Percentiles rank a stretch among this genome's conserved stretches.
phyloP scores from a whole-genome alignment of 2,797 vertebrate species.

The Gila robusta region DNA sequence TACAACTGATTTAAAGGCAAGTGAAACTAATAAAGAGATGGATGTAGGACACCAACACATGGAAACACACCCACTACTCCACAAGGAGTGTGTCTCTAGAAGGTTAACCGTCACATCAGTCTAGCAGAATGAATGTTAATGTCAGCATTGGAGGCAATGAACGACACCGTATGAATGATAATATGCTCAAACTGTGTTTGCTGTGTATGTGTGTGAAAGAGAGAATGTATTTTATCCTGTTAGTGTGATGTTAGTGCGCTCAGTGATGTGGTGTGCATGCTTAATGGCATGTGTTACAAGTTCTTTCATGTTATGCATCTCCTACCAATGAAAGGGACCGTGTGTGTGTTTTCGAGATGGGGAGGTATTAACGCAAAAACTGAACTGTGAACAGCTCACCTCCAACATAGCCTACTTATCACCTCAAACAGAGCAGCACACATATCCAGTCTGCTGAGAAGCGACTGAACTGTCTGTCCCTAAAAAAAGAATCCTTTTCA shows the following conservation, averaged over 20 bases:
- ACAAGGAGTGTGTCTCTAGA: constrained; percentile 28
- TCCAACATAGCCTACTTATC: constrained; percentile 24
- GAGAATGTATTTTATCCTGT: constrained; percentile 40
- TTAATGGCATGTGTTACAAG: constrained; percentile 48
- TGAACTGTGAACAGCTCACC: constrained; percentile 21
- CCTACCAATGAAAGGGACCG: neutral
- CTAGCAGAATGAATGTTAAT: constrained; percentile 53
- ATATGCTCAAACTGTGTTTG: constrained; percentile 24
- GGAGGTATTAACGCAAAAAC: constrained; percentile 21
- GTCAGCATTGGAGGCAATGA: constrained; percentile 52
- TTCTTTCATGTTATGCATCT: constrained; percentile 44
- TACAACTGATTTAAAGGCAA: constrained; percentile 32
- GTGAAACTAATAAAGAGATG: constrained; percentile 35
- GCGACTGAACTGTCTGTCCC: constrained; percentile 27
- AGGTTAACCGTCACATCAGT: constrained; percentile 53
- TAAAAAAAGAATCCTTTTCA: neutral
- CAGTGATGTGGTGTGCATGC: constrained; percentile 47
- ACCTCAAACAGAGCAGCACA: constrained; percentile 20
- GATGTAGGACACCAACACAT: constrained; percentile 25
- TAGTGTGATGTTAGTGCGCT: constrained; percentile 44
- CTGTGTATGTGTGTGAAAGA: constrained; percentile 42
- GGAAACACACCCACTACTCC: constrained; percentile 23
- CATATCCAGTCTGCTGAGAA: constrained; percentile 2
- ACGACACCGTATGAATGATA: constrained; percentile 52
- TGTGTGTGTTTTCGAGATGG: constrained; percentile 11